Base-by-base conservation (phyloP, 2,113 vertebrate species). In the Arvicanthis niloticus region DNA sequence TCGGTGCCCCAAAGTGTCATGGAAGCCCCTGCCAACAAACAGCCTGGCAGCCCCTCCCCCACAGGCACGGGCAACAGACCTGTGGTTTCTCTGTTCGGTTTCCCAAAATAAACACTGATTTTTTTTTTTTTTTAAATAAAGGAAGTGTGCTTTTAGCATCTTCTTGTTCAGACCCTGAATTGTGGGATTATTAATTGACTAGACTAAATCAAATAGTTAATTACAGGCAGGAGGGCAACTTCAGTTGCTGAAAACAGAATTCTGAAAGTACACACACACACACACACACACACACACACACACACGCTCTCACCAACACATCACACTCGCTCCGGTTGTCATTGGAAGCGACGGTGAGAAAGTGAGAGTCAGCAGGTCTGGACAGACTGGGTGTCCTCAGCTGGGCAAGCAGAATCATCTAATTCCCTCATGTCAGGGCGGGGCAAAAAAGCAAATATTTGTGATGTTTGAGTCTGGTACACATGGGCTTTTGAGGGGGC, bases 81-180 rank as follows among this genome's bases (percentile, higher is more conserved):
- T 95, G 94, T 2, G n/a, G 90, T 96, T 98, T 94, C 89, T 90
- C 89, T 90, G 67, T 95, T 96, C 96, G 96, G 95, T 97, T 97
- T 96, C 97, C 95, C 84, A 95, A 97, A 98, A 97, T 97, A 98
- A 97, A 97, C 96, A 93, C 45, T 68, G 67, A 29, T 13, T 31
- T 60, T 60, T 29, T 96, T 7, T 37, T 81, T 56, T 60, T 81
- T 81, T 81, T 29, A 42, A 62, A 84, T 84, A 84, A 96, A 89
- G 88, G 70, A 93, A 82, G 12, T 67, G 40, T 60, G 45, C 65
- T 95, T 75, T 95, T 88, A 81, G 76, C 88, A 80, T 90, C 89
- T 84, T 82, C 76, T 72, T 92, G 45, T 93, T 94, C 88, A 58
- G 67, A 45, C 34, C n/a, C 80, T 65, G 84, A 58, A 77, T 72